Evolutionary conservation across 2,797 vertebrate genomes (phyloP).

Genomic region (Hypotaenidia philippensis): DNA sequence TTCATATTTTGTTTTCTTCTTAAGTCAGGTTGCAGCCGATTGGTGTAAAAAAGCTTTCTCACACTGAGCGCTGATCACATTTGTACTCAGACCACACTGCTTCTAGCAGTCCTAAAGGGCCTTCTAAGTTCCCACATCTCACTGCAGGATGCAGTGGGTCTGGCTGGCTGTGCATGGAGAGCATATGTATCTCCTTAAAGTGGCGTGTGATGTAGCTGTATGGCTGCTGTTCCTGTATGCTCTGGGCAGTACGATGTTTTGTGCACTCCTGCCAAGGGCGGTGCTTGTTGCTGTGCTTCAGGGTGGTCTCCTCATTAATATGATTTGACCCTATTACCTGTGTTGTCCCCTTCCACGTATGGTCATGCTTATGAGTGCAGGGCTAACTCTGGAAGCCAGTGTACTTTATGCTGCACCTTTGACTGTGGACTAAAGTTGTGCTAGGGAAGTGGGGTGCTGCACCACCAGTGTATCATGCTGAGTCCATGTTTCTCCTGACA

Average conservation of each 20-base stretch:
- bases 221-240: background rate
- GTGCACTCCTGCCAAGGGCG: background rate
- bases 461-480: accelerated
- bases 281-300: background rate
- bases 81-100: background rate
- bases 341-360: accelerated
- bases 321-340: background rate
- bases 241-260: accelerated
- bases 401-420: background rate
- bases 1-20: background rate
- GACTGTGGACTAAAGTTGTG: background rate
- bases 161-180: background rate
- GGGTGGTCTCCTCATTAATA: background rate
- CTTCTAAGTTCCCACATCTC: background rate
- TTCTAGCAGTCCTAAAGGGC: background rate
- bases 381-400: background rate
- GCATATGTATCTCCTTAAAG: background rate
- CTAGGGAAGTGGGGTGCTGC: background rate
- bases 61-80: background rate
- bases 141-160: accelerated
- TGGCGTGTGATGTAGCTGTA: background rate
- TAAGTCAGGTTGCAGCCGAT: background rate
- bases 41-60: background rate
- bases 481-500: background rate
- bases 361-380: background rate